Evolutionary conservation across 2,797 vertebrate genomes (phyloP), one percentile per base, ranked within the genome.

Genomic region (Sebastes glaucus): DNA sequence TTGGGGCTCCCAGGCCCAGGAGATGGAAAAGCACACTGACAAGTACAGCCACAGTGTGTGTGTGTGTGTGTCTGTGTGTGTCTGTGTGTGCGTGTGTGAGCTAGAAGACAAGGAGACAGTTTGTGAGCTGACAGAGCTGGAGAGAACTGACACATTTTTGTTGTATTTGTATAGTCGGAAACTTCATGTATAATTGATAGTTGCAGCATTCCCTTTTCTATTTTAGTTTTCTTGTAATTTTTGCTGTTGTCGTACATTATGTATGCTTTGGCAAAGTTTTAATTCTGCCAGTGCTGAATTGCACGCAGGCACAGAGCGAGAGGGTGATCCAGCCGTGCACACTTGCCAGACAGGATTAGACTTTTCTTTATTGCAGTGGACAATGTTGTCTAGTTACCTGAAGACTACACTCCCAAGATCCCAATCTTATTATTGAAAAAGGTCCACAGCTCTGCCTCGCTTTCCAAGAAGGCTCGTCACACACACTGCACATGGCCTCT

Each of bases 1-100:
- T 38, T 88, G 86, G 90, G 85, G 84, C 74, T 77, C 82, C 11
- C 82, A 89, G 62, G 59, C 86, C 72, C 89, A 92, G 86, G 89
- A 94, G 71, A 87, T 85, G 0, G 94, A 94, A 83, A 75, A 90
- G 13, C 74, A 22, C 62, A 84, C 71, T 70, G 89, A 94, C 68
- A 90, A 89, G 94, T 94, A 92, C 9, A 42, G 64, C 63, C 30
- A 73, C 62, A 7, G 11, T 82, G 57, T 53, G 49, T 42, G n/a
- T 78, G 11, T 82, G 53, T 53, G 49, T 42, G 18, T 78, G 11
- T 82, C 53, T 53, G 49, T 42, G 32, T 33, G 9, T 33, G 9
- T 32, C 9, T 33, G 9, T 33, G 32, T 33, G 32, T 35, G 35
- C 55, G n/a, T 62, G 27, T 63, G 65, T 8, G 23, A 61, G 59